Conservation (phyloP, 2,113 vertebrate genomes). For the Pangasianodon hypophthalmus region DNA sequence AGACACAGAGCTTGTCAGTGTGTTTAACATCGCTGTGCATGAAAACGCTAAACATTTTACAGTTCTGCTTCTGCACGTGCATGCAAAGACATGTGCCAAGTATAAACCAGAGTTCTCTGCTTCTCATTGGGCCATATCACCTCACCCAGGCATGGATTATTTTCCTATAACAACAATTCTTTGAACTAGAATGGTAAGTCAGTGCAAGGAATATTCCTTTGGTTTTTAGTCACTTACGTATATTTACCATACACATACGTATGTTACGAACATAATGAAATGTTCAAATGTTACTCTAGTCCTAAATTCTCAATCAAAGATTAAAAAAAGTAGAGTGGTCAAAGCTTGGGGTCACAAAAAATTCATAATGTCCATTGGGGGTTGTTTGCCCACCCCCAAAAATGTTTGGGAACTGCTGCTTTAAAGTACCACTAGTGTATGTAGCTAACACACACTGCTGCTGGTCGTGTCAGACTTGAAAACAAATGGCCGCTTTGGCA, state of each 20-base stretch:
- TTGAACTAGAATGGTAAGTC: neutral
- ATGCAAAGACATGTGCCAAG: neutral
- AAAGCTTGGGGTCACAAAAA: neutral
- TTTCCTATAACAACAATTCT: neutral
- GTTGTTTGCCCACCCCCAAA: neutral
- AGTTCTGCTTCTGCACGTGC: neutral
- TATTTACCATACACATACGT: neutral
- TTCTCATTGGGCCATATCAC: neutral
- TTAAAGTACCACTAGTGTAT: slow-evolving; percentile 11
- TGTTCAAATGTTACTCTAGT: neutral
- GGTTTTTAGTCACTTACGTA: neutral
- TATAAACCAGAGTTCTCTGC: neutral
- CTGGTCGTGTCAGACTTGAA: slow-evolving; percentile 25
- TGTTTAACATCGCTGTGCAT: neutral
- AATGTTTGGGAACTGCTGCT: neutral
- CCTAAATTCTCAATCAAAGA: neutral
- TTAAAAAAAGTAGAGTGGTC: neutral
- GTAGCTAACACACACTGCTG: slow-evolving; percentile 9
- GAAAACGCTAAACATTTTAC: neutral
- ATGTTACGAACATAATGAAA: neutral
- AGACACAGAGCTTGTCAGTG: neutral
- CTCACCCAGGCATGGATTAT: neutral
- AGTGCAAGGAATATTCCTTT: neutral
- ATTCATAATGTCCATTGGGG: neutral
- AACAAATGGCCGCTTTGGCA: slow-evolving; percentile 14